Conservation (phyloP, 2,113 vertebrate genomes). For the Mesocricetus auratus region DNA sequence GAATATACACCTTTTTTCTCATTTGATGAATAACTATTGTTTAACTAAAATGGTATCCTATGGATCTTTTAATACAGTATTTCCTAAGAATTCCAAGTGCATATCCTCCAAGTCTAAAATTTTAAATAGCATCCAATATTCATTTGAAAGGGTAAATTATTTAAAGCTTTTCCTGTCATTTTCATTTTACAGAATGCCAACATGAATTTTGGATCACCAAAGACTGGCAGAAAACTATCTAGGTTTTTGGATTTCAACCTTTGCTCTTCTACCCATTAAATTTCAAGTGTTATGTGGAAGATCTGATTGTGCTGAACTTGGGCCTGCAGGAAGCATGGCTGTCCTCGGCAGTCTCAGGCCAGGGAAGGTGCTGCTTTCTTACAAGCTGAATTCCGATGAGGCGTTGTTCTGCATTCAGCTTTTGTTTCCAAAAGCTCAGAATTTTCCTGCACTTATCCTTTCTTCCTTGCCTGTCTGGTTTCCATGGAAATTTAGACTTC, state of each 20-base stretch:
- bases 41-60: background rate
- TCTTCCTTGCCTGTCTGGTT: constrained; percentile 74
- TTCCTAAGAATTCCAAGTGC: background rate
- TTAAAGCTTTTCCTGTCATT: background rate
- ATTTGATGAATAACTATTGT: background rate
- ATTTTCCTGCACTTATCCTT: constrained; percentile 66
- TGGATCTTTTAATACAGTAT: background rate
- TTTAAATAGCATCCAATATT: background rate
- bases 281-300: background rate
- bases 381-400: constrained; percentile 67
- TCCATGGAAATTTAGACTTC: constrained; percentile 77
- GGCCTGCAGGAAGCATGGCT: background rate
- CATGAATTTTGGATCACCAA: background rate
- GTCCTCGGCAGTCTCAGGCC: background rate
- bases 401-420: constrained; percentile 37
- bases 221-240: background rate
- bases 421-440: constrained; percentile 63
- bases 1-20: background rate
- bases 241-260: background rate
- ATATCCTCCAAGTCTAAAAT: background rate
- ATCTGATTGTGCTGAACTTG: background rate
- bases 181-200: background rate
- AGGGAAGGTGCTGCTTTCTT: background rate
- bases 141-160: background rate
- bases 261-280: constrained; percentile 24